Evolutionary conservation across 2,797 vertebrate genomes (phyloP), one percentile per base, ranked within the genome.

Genomic region (Sarcoramphus papa): DNA sequence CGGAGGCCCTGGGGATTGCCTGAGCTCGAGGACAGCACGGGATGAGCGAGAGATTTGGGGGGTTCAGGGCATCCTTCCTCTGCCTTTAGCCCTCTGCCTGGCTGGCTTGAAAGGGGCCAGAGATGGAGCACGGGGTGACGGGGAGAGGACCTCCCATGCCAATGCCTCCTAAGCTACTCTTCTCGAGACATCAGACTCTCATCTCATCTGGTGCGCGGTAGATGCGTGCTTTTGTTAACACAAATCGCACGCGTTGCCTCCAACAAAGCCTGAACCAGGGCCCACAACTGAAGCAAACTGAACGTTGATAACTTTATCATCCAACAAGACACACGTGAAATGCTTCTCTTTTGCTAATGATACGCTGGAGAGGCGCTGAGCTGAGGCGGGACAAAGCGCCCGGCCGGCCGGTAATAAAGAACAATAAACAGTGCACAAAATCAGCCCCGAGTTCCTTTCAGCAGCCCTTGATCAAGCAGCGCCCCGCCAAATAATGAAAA

Each of bases 401-500:
- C 5, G 14, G 27, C 69, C 28, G 3, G 43, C 59, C 74, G 76
- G 83, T 95, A 86, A 93, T 35, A 93, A 95, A 96, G 92, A 93
- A 24, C 40, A 69, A 91, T 12, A 76, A 76, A 41, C 5, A 89
- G 90, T 12, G 54, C 75, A 57, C 33, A 72, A 95, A 92, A 95
- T 76, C 87, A 85, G 86, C 67, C 57, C 47, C 0, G 2, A 83
- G 48, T 11, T 63, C 95, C 74, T 97, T 95, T 96, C 93, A 88
- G 90, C 83, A 65, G 90, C 94, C 95, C 96, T 95, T 75, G 93
- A 96, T 94, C 94, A 73, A 86, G 79, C 86, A 67, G 90, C 31
- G 3, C 92, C 96, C 88, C 41, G 8, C 64, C 70, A n/a, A 87
- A 91, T 88, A 97, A 97, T 94, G 95, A 92, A 97, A 97, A 79